These are phyloP conservation scores for Campylomormyrus tamandua DNA, from an alignment of 2,113 vertebrate genomes.

Conservation along the genomic window DNA sequence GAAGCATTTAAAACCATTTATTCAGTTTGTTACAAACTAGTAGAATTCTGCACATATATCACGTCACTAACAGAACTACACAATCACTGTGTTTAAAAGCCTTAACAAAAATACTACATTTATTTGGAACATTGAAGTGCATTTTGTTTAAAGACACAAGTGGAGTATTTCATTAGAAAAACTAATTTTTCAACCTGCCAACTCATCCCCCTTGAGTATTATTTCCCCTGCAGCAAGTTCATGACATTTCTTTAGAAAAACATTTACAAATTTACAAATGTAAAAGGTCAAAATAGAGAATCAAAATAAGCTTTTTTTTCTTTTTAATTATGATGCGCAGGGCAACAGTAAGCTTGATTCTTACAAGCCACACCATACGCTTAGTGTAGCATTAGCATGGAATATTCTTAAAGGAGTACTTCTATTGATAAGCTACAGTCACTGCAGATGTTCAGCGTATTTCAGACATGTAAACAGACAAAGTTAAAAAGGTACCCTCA, in stretches of 20 bases:
- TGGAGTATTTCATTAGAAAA: neutral
- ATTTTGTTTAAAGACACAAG: neutral
- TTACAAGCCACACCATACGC: neutral
- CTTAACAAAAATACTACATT: neutral
- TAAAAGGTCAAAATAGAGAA: neutral
- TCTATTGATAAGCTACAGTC: neutral
- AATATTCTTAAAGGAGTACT: neutral
- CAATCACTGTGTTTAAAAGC: neutral
- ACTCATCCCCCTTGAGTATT: neutral
- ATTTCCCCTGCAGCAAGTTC: neutral
- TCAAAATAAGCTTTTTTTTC: neutral
- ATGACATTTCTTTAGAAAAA: neutral
- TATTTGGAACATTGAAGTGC: neutral
- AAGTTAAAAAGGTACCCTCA: neutral
- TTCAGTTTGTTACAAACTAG: neutral
- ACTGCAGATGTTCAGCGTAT: neutral
- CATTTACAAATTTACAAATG: neutral
- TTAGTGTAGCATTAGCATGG: neutral
- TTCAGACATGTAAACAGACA: neutral
- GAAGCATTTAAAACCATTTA: neutral
- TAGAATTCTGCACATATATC: neutral
- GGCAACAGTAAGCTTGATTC: neutral
- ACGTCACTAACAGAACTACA: neutral
- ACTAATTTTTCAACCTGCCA: neutral
- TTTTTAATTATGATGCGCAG: neutral